Conservation (phyloP, 2,888 invertebrate genomes). For the Bombylius major region DNA sequence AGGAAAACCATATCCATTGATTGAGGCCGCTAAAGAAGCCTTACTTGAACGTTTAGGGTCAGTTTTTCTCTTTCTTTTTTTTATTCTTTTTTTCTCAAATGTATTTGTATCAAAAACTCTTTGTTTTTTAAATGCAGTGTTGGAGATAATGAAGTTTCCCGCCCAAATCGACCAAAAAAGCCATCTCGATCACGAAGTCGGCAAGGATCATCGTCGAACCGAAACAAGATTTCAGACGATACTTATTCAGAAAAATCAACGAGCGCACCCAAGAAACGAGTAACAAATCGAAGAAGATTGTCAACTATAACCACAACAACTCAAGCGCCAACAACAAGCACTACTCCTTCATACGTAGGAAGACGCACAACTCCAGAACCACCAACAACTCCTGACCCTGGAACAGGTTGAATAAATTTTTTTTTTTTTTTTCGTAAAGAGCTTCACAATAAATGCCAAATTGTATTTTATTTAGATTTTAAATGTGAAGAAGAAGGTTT, state of each 20-base stretch:
- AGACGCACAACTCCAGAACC: slow-evolving; percentile 42
- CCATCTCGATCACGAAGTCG: slow-evolving; percentile 28
- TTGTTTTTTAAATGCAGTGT: slow-evolving; percentile 5
- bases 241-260: slow-evolving; percentile 20
- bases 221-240: slow-evolving; percentile 21
- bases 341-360: slow-evolving; percentile 27
- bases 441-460: neutral
- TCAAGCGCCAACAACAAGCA: slow-evolving; percentile 24
- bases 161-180: slow-evolving; percentile 26
- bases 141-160: slow-evolving; percentile 32
- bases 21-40: slow-evolving; percentile 80
- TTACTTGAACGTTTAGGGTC: slow-evolving; percentile 54
- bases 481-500: slow-evolving; percentile 89
- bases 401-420: slow-evolving; percentile 45
- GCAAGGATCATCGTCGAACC: slow-evolving; percentile 19
- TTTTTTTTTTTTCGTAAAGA: too few relatives aligned
- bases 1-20: slow-evolving; percentile 75
- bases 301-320: slow-evolving; percentile 31
- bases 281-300: slow-evolving; percentile 14
- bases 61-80: slow-evolving; percentile 18
- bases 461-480: slow-evolving; percentile 48
- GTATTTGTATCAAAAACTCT: neutral
- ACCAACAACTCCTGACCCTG: slow-evolving; percentile 82
- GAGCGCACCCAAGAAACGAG: slow-evolving; percentile 15
- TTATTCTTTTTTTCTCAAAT: neutral